A percentile compares a stretch with the other conserved stretches of the same genome.
These are phyloP conservation scores for Gonatopus flavifemur DNA, from an alignment of 1,140 invertebrate species.

Conservation along the genomic window DNA sequence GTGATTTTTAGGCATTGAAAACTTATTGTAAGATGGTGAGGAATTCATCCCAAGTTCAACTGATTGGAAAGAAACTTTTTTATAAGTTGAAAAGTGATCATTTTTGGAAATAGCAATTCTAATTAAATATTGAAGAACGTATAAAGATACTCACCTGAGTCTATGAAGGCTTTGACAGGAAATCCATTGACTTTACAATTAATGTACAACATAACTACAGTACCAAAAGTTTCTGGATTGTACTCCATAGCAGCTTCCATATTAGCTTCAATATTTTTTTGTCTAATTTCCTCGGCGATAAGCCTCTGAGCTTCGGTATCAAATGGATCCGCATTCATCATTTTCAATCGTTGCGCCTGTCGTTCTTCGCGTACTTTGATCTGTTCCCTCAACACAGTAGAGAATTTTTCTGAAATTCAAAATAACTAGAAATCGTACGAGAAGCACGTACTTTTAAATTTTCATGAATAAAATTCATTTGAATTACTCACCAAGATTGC, in stretches of 20 bases:
- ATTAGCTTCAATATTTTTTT: slow-evolving; percentile 96
- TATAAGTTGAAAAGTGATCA: too few species aligned
- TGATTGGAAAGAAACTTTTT: too few species aligned
- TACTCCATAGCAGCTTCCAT: slow-evolving; percentile 99
- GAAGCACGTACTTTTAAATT: not conserved
- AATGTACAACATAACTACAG: slow-evolving; percentile 96
- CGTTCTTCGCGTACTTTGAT: slow-evolving; percentile 74
- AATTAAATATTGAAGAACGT: too few species aligned
- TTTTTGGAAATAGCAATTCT: too few species aligned
- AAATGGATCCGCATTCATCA: slow-evolving; percentile 93
- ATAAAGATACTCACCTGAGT: slow-evolving; percentile 81
- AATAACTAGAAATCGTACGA: not conserved
- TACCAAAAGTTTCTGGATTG: slow-evolving; percentile 96
- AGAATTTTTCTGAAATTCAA: slow-evolving; percentile 73
- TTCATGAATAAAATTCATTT: not conserved
- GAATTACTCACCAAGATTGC: slow-evolving; percentile 74
- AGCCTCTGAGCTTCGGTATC: slow-evolving; percentile 91
- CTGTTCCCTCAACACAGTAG: slow-evolving; percentile 79
- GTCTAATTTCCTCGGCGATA: slow-evolving; percentile 93
- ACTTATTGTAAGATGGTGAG: too few species aligned
- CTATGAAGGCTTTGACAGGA: slow-evolving; percentile 96
- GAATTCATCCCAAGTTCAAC: too few species aligned
- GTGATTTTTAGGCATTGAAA: not conserved
- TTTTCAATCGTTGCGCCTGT: slow-evolving; percentile 79
- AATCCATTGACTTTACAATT: slow-evolving; percentile 94